phyloP scores from a whole-genome alignment of 2,113 vertebrate species.

The Setophaga kirtlandii region DNA sequence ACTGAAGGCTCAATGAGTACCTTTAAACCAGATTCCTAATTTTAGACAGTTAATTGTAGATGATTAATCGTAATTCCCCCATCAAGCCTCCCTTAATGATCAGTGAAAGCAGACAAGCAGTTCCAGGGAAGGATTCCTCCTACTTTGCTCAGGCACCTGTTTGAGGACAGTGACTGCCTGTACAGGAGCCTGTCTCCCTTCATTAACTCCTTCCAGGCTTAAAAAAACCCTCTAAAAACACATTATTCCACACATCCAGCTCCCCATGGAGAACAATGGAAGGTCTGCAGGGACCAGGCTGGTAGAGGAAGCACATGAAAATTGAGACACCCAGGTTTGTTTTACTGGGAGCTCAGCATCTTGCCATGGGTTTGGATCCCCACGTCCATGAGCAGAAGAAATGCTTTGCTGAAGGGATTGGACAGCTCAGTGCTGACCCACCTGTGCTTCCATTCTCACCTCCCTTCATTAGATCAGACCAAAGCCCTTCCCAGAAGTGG shows the following conservation, averaged over 20 bases:
- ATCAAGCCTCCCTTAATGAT: not conserved
- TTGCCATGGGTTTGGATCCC: not conserved
- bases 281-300: not conserved
- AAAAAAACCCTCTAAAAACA: not conserved
- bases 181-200: not conserved
- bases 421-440: accelerated
- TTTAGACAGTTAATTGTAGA: not conserved
- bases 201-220: not conserved
- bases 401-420: not conserved
- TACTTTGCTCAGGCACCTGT: not conserved
- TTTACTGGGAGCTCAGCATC: not conserved
- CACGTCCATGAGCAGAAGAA: not conserved
- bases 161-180: not conserved
- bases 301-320: not conserved
- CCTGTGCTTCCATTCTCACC: not conserved
- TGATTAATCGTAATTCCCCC: not conserved
- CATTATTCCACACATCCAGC: not conserved
- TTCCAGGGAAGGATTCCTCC: not conserved
- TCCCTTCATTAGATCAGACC: not conserved
- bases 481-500: not conserved
- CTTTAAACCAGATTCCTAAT: not conserved
- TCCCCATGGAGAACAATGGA: not conserved
- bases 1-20: not conserved
- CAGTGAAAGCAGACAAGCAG: not conserved
- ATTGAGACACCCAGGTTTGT: not conserved